Base-by-base conservation (phyloP, 2,113 vertebrate species). In the Aleadryas rufinucha region DNA sequence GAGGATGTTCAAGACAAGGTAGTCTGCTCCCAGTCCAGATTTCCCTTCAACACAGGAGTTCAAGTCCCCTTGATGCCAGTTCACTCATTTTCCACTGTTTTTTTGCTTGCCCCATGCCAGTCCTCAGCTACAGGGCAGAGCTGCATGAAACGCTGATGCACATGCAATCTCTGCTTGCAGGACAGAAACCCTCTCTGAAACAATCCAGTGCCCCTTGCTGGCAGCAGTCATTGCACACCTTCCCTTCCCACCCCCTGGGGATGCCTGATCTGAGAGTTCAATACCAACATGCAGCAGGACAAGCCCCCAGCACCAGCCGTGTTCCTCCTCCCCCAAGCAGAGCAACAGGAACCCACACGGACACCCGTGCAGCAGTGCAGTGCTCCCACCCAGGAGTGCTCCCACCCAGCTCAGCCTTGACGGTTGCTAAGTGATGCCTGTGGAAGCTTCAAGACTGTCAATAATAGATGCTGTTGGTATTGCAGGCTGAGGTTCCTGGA, bases 211-310 rank as follows among this genome's bases (percentile, higher is more conserved):
- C 42, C 11, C 41, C 14, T 28, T 7, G 59, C 0, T 10, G 22
- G 52, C 75, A 72, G 59, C 59, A 53, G 64, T 7, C 39, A 37
- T 0, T 0, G 0, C 50, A 52, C 33, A 8, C 33, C 37, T 28
- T 26, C 37, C 54, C 26, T 35, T 45, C 19, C 52, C 42, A 4
- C 6, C 7, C 20, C 28, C 24, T 13, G 4, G 27, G 69, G 30
- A 65, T 13, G 26, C 37, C 33, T 3, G 1, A 20, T 31, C 45
- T 13, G 45, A 57, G 50, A n/a, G 3, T 8, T 16, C 22, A 0
- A 6, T 2, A 1, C 13, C 21, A 11, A 4, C 8, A 7, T 0
- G 10, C 13, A 17, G 57, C 52, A 24, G 33, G 28, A 56, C 0
- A 1, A 74, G 28, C 60, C 50, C 57, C 31, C 60, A 59, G 63